phyloP scores from a whole-genome alignment of 2,797 vertebrate genomes.

The Telmatherina bonti region DNA sequence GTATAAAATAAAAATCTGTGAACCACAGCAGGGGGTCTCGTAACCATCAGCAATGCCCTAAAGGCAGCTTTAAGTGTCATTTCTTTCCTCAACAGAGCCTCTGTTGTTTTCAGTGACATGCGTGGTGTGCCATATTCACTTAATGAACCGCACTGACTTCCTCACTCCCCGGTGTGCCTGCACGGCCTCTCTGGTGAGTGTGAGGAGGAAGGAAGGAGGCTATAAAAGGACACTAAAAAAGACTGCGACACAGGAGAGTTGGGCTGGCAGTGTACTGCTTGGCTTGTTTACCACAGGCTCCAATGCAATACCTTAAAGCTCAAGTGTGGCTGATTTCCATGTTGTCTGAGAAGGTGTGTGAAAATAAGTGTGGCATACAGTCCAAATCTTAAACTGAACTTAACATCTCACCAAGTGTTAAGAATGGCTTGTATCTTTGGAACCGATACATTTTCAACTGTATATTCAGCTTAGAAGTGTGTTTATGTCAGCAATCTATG shows the following conservation, averaged over 20 bases:
- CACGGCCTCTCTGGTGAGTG: conserved; percentile 63
- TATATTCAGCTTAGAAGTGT: conserved; percentile 35
- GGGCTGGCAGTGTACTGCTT: conserved; percentile 42
- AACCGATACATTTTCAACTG: conserved; percentile 51
- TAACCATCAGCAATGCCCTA: conserved; percentile 54
- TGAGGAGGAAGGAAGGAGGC: conserved; percentile 80
- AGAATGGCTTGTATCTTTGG: conserved; percentile 36
- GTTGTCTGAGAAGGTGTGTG: conserved; percentile 39
- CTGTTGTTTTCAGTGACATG: conserved; percentile 76
- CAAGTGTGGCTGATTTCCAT: conserved; percentile 47
- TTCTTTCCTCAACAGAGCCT: conserved; percentile 74
- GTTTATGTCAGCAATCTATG: conserved; percentile 44
- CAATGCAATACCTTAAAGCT: conserved; percentile 54
- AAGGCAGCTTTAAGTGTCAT: conserved; percentile 72
- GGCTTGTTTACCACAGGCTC: conserved; percentile 62
- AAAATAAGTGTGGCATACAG: conserved; percentile 47
- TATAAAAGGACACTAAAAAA: conserved; percentile 81
- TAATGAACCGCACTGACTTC: conserved; percentile 83
- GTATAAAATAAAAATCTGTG: conserved; percentile 61
- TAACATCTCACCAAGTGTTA: conserved; percentile 41
- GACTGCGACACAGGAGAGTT: conserved; percentile 54
- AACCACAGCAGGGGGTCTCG: conserved; percentile 61
- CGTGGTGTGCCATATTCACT: conserved; percentile 67
- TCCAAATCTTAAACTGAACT: conserved; percentile 32
- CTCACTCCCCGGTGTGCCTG: conserved; percentile 74